Evolutionary conservation across 2,797 vertebrate species (phyloP), one percentile per base, ranked within the genome.

Genomic region (Argya squamiceps): DNA sequence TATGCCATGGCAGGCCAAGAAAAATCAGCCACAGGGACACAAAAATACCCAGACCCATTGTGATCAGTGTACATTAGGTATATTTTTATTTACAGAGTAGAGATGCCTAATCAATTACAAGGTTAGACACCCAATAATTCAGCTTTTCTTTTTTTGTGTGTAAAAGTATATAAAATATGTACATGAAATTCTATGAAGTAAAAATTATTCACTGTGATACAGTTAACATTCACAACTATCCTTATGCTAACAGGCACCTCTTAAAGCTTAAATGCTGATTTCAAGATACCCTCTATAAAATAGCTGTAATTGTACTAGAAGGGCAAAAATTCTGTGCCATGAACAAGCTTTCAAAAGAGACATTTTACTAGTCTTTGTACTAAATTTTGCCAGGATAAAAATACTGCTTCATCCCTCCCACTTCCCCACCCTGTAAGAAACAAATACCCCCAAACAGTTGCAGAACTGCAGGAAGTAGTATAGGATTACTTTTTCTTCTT

Each of bases 131-230:
- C 92, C 32, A 86, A 94, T 96, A 97, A 97, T 93, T 96, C 92
- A 86, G 46, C 4, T 44, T 93, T 85, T 94, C 46, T 89, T 93
- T 18, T 30, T 29, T 29, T 15, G 39, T 30, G 29, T 93, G 97
- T 97, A 97, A 95, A 98, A 98, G 97, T 96, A 98, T 98, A 97
- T 98, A 98, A 98, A 98, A 98, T 98, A 98, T 98, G 95, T 98
- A 98, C 97, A 98, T 74, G 83, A 95, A 95, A 96, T 88, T 97
- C 95, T 97, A 97, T 88, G 92, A 96, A 97, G 96, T 98, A 98
- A 98, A 98, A 96, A 97, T 97, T 92, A 97, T 96, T 95, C 98
- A 97, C 60, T 73, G 92, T 84, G 95, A 96, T 97, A 97, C 89
- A 98, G 97, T 97, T 98, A 98, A 98, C 50, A 80, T 92, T 93